Evolutionary conservation across 2,113 vertebrate species (phyloP).

Genomic region (Jaculus jaculus): DNA sequence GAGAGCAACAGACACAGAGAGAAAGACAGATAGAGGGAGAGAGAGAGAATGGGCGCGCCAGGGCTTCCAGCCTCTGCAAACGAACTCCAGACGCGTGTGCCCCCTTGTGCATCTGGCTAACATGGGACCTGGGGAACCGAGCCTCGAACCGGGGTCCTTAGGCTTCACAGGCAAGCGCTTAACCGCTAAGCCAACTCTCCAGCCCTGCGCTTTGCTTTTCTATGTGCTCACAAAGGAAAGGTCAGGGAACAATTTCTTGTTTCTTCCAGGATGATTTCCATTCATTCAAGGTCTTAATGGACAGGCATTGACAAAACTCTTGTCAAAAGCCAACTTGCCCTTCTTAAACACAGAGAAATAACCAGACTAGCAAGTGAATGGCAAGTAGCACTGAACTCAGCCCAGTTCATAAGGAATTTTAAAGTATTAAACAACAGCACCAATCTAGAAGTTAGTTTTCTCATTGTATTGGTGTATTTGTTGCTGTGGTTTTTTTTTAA

Average conservation of each 20-base stretch:
- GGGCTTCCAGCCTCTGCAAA: too few species aligned
- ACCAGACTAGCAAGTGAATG: background rate
- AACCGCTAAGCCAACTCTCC: too few species aligned
- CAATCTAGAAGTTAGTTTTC: background rate
- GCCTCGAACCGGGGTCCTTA: too few species aligned
- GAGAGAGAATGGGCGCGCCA: too few species aligned
- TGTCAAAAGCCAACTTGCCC: background rate
- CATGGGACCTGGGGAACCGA: too few species aligned
- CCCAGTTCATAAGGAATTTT: background rate
- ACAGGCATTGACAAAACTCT: background rate
- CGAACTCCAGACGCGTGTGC: too few species aligned
- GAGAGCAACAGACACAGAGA: too few species aligned
- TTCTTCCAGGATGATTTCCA: background rate
- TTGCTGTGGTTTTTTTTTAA: too few species aligned
- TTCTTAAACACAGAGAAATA: slow-evolving; percentile 19
- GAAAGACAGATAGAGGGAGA: too few species aligned
- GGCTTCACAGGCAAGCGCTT: too few species aligned
- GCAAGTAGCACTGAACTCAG: background rate
- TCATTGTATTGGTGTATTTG: too few species aligned
- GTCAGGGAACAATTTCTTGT: background rate
- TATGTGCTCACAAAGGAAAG: background rate
- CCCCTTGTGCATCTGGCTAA: too few species aligned
- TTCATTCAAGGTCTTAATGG: background rate
- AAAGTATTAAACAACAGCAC: background rate
- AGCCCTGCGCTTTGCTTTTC: background rate